Conservation (phyloP, 1,140 invertebrate genomes). For the Phymastichus coffea region DNA sequence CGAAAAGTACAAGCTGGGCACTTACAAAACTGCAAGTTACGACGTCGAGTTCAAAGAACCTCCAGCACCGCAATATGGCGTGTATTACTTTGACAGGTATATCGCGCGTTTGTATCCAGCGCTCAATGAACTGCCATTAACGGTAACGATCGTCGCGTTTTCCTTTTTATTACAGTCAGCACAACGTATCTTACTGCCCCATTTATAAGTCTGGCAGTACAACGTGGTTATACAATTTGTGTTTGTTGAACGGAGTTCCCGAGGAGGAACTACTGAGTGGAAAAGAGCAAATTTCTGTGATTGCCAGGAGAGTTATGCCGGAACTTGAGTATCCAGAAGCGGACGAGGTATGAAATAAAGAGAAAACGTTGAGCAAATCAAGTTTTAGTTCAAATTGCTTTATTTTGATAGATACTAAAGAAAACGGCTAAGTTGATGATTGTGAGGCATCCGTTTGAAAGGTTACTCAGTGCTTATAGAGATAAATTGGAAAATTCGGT, state of each 20-base stretch:
- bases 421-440: conserved; percentile 46
- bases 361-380: conserved; percentile 22
- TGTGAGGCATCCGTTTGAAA: conserved; percentile 67
- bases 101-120: too few species aligned
- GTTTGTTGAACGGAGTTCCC: conserved; percentile 43
- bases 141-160: too few species aligned
- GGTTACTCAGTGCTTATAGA: conserved; percentile 64
- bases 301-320: conserved; percentile 53
- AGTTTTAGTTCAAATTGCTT: neutral
- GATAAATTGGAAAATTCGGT: conserved; percentile 64
- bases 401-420: too few species aligned
- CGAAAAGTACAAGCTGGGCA: conserved; percentile 53
- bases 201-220: conserved; percentile 61
- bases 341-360: conserved; percentile 52
- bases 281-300: conserved; percentile 48
- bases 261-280: conserved; percentile 45
- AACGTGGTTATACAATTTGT: conserved; percentile 59
- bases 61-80: conserved; percentile 56
- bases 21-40: conserved; percentile 37
- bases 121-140: too few species aligned
- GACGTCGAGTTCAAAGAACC: conserved; percentile 51
- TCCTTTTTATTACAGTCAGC: conserved; percentile 15
- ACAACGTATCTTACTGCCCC: conserved; percentile 60
- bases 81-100: conserved; percentile 58
- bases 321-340: conserved; percentile 53